phyloP scores from a whole-genome alignment of 1,140 invertebrate species.

The Liolophura sinensis region DNA sequence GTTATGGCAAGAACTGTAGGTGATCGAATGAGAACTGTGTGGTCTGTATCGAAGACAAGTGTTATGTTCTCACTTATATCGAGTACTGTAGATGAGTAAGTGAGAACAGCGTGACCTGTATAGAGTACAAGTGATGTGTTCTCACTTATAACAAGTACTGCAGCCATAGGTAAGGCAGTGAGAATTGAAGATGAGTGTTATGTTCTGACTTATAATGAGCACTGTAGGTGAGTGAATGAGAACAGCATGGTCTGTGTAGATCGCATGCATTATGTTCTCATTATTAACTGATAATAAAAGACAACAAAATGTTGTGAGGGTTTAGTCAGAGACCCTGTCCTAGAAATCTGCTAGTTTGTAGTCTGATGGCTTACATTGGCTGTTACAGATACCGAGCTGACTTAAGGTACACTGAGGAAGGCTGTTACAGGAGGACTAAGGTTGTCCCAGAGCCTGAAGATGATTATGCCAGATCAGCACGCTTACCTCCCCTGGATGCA shows the following conservation, averaged over 20 bases:
- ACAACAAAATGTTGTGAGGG: too few relatives aligned
- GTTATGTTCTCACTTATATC: too few relatives aligned
- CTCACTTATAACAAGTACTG: conserved; percentile 96
- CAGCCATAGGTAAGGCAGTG: conserved; percentile 67
- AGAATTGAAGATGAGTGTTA: too few relatives aligned
- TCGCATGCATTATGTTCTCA: too few relatives aligned
- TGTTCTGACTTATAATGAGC: too few relatives aligned
- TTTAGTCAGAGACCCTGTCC: too few relatives aligned
- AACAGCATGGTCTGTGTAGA: too few relatives aligned
- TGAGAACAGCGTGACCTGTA: conserved; percentile 93
- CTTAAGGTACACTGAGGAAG: conserved; percentile 65
- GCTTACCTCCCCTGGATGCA: conserved; percentile 74
- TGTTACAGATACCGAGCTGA: conserved; percentile 37
- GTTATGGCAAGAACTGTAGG: conserved; percentile 96
- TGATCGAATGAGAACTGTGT: conserved; percentile 51
- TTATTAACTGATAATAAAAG: too few relatives aligned
- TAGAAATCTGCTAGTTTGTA: not conserved
- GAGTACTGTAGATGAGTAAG: conserved; percentile 58
- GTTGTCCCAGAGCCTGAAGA: conserved; percentile 64
- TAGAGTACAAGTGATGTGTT: conserved; percentile 97
- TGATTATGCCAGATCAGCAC: conserved; percentile 61
- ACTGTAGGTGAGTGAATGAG: too few relatives aligned
- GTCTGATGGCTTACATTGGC: not conserved
- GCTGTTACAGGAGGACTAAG: conserved; percentile 62
- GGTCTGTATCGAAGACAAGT: too few relatives aligned